Percentiles rank a stretch among this genome's conserved stretches.
Evolutionary conservation across 2,888 invertebrate species (phyloP).

Genomic region (Cephonodes hylas): DNA sequence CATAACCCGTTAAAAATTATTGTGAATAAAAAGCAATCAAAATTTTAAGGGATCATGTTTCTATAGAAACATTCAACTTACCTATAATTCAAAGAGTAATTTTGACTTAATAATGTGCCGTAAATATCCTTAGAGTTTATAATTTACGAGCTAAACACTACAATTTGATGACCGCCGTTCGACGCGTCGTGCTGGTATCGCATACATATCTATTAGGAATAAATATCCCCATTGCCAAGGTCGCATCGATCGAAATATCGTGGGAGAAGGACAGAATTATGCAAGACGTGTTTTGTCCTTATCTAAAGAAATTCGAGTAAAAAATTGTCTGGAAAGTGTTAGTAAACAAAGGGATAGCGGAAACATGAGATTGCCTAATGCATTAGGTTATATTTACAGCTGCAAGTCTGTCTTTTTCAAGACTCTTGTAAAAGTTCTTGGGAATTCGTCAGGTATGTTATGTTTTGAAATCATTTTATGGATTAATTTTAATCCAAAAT

Average conservation of each 20-base stretch:
- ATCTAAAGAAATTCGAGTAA: slow-evolving; percentile 21
- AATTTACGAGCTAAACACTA: background rate
- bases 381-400: background rate
- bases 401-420: too few species aligned
- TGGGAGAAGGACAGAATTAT: slow-evolving; percentile 40
- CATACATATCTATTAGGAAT: slow-evolving; percentile 31
- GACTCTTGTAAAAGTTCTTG: too few species aligned
- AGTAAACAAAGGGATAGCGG: slow-evolving; percentile 44
- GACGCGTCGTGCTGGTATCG: slow-evolving; percentile 12
- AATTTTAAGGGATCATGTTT: too few species aligned
- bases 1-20: too few species aligned
- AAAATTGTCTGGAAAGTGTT: slow-evolving; percentile 37
- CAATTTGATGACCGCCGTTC: background rate
- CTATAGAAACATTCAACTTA: background rate
- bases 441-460: too few species aligned
- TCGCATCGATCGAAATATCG: slow-evolving; percentile 63
- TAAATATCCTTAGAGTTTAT: background rate
- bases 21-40: too few species aligned
- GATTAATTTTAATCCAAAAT: too few species aligned
- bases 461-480: too few species aligned
- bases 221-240: slow-evolving; percentile 65
- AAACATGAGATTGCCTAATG: background rate
- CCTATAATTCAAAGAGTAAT: background rate
- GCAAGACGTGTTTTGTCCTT: slow-evolving; percentile 27
- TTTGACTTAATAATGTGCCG: too few species aligned